Evolutionary conservation across 1,140 invertebrate genomes (phyloP).

Genomic region (Sycobia sp.): DNA sequence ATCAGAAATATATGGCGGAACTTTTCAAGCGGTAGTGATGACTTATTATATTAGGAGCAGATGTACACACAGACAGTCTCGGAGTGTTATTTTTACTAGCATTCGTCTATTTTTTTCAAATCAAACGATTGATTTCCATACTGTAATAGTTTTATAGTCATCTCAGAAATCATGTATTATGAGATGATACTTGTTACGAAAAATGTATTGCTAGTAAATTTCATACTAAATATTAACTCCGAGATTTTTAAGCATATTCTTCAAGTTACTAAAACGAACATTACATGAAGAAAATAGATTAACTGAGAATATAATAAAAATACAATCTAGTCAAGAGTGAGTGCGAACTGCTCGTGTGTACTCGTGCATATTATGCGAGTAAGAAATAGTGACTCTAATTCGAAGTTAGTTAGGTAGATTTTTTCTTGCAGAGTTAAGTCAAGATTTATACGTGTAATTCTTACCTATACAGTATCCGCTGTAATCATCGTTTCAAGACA

Average conservation of each 20-base stretch:
- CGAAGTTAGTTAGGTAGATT: constrained; percentile 33
- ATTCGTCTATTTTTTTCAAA: constrained; percentile 12
- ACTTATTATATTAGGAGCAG: constrained; percentile 11
- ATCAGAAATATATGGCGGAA: constrained; percentile 15
- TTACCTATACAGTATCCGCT: constrained; percentile 34
- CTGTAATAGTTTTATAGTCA: constrained; percentile 16
- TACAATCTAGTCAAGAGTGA: constrained; percentile 36
- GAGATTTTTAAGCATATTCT: constrained; percentile 12
- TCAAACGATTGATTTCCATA: not conserved
- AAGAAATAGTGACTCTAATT: constrained; percentile 26
- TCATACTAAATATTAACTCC: constrained; percentile 2
- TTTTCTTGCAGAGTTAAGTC: constrained; percentile 33
- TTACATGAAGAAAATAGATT: constrained; percentile 12
- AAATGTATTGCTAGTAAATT: constrained; percentile 24
- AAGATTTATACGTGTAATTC: constrained; percentile 35
- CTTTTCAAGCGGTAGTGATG: constrained; percentile 15
- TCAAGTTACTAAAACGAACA: too few species aligned
- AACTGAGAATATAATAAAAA: constrained; percentile 19
- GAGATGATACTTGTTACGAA: constrained; percentile 24
- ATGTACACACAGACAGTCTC: constrained; percentile 22
- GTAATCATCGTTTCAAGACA: constrained; percentile 30
- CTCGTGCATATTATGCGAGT: constrained; percentile 30
- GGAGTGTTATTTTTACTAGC: constrained; percentile 23
- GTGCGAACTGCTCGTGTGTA: constrained; percentile 30
- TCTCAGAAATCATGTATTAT: constrained; percentile 13